phyloP scores from a whole-genome alignment of 2,797 vertebrate species.

The Antennarius maculatus region DNA sequence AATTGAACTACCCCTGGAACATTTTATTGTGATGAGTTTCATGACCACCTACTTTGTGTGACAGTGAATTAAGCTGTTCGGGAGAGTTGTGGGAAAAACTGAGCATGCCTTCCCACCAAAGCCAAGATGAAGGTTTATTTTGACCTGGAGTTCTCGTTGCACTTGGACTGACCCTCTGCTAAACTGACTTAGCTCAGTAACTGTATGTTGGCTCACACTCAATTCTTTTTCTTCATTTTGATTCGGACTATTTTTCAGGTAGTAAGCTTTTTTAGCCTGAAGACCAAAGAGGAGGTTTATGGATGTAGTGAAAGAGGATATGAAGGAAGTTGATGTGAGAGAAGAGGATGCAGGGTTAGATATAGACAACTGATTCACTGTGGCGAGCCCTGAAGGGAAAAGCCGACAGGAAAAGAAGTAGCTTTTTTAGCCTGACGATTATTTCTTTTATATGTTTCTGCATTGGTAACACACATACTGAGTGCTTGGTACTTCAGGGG shows the following conservation, averaged over 20 bases:
- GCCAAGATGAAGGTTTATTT: constrained; percentile 74
- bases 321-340: no score
- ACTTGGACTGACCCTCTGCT: constrained; percentile 70
- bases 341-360: no score
- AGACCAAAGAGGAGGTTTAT: constrained; percentile 2
- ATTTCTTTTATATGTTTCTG: constrained; percentile 52
- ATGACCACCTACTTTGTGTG: constrained; percentile 64
- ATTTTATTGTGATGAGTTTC: constrained; percentile 59
- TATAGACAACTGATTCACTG: no score
- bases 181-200: constrained; percentile 70
- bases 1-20: constrained; percentile 64
- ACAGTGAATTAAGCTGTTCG: constrained; percentile 58
- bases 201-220: constrained; percentile 54
- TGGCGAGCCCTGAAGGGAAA: no score
- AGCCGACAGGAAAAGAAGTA: constrained; percentile 13
- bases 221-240: constrained; percentile 47
- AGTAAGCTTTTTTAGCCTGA: constrained; percentile 81
- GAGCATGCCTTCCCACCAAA: constrained; percentile 62
- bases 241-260: constrained; percentile 64
- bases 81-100: constrained; percentile 70
- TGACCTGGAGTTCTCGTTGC: constrained; percentile 77
- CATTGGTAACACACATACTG: constrained; percentile 21
- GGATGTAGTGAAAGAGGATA: background rate
- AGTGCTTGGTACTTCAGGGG: no score
- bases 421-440: constrained; percentile 73